These are phyloP conservation scores for Pleuronectes platessa DNA, from an alignment of 2,113 vertebrate genomes.

Conservation along the genomic window DNA sequence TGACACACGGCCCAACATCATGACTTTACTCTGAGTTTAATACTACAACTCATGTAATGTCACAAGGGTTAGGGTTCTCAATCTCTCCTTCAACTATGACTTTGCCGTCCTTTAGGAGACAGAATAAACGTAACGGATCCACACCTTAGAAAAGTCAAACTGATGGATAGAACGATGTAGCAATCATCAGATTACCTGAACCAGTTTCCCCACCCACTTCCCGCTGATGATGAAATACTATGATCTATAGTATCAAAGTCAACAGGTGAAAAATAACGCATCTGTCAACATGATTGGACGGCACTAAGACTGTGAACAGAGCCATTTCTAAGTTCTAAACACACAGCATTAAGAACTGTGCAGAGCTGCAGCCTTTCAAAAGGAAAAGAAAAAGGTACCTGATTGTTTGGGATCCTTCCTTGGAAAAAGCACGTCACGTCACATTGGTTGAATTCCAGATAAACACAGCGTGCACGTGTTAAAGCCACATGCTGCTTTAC, in stretches of 20 bases:
- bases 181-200: not conserved
- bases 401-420: not conserved
- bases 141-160: not conserved
- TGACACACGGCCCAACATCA: too few relatives aligned
- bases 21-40: too few relatives aligned
- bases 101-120: too few relatives aligned
- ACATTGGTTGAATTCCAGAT: slow-evolving; percentile 26
- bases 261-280: not conserved
- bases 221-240: not conserved
- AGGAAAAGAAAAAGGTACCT: not conserved
- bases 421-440: slow-evolving; percentile 13
- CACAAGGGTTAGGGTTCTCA: too few relatives aligned
- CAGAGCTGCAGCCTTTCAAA: not conserved
- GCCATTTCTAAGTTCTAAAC: not conserved
- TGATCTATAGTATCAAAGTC: not conserved
- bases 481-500: slow-evolving; percentile 7
- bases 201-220: not conserved
- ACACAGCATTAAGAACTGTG: not conserved
- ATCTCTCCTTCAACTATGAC: too few relatives aligned
- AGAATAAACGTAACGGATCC: too few relatives aligned
- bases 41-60: too few relatives aligned
- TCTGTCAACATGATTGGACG: not conserved
- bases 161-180: not conserved
- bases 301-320: too few relatives aligned
- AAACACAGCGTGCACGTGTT: slow-evolving; percentile 26